These are phyloP conservation scores for Seira musarum DNA, from an alignment of 2,888 invertebrate species.

Conservation along the genomic window DNA sequence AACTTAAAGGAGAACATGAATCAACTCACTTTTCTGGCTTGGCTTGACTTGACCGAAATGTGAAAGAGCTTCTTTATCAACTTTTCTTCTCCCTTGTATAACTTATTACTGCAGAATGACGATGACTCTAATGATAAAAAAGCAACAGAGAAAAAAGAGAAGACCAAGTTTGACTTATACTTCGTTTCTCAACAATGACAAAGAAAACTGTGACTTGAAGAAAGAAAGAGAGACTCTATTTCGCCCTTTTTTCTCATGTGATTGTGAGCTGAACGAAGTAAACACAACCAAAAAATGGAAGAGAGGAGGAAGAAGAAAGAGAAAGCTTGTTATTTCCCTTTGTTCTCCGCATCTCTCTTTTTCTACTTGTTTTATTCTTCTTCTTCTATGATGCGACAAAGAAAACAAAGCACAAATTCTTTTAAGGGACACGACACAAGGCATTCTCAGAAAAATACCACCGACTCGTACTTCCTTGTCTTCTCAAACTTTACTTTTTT, in stretches of 20 bases:
- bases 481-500: slow-evolving; percentile 1
- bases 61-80: neutral
- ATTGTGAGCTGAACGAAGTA: too few relatives aligned
- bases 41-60: neutral
- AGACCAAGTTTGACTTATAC: too few relatives aligned
- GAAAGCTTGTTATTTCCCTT: slow-evolving; percentile 9
- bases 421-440: neutral
- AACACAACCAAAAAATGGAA: too few relatives aligned
- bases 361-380: neutral
- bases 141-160: neutral
- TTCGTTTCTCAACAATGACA: neutral
- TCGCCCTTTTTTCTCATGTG: neutral
- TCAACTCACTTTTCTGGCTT: slow-evolving; percentile 1
- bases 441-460: neutral
- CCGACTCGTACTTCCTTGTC: neutral
- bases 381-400: neutral
- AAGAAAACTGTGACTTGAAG: slow-evolving; percentile 9
- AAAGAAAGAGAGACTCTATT: neutral
- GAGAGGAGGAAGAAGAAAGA: neutral
- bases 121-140: slow-evolving; percentile 11
- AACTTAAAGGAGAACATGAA: slow-evolving; percentile 1
- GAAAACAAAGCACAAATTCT: neutral
- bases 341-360: slow-evolving; percentile 13
- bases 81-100: slow-evolving; percentile 10
- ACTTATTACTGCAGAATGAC: slow-evolving; percentile 8